Evolutionary conservation across 23 tunicate species (phyloP), one percentile per base, ranked within the genome.

Genomic region (Trididemnum nubilum): DNA sequence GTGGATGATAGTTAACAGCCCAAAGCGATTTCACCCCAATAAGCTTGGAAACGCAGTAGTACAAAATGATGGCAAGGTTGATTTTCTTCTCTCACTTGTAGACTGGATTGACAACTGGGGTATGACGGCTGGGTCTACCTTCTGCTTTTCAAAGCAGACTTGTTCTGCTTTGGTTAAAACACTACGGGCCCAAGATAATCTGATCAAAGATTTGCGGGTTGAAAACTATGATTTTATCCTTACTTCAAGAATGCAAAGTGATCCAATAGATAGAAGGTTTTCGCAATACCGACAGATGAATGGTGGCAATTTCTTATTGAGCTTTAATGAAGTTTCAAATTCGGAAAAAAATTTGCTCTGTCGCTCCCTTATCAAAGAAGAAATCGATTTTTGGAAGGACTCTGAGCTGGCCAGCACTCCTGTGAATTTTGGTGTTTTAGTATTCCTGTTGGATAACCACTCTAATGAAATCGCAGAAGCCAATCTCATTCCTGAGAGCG

Each of bases 331-430:
- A 73, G 58, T 73, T 37, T 5, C 27, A 38, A 19, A n/a, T 25
- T 73, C 78, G 9, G 78, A 73, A 36, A 73, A 73, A 26, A 38
- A 15, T 73, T 38, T 73, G 33, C 78, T 73, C 19, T 19, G 27
- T 30, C 78, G 31, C 9, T 73, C 78, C 7, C 78, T 73, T 2
- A 73, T 38, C 25, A 73, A 73, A 73, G 30, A 69, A 38, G 58
- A 73, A 7, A 73, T 73, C 57, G 39, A 73, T 34, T 73, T 73
- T 73, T 73, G 78, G 78, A 22, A 73, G 5, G 78, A 73, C 37
- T 3, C 27, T 15, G 28, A 19, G 7, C 58, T 21, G 31, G 29
- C 39, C 26, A 32, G 26, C 12, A 73, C 7, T 37, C 2, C 78
- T 2, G 31, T 26, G 15, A 21, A 22, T 19, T 22, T 19, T 2